Percentiles rank a stretch among this genome's conserved stretches.
Conservation (phyloP, 2,113 vertebrate species). For the Salvator merianae region DNA sequence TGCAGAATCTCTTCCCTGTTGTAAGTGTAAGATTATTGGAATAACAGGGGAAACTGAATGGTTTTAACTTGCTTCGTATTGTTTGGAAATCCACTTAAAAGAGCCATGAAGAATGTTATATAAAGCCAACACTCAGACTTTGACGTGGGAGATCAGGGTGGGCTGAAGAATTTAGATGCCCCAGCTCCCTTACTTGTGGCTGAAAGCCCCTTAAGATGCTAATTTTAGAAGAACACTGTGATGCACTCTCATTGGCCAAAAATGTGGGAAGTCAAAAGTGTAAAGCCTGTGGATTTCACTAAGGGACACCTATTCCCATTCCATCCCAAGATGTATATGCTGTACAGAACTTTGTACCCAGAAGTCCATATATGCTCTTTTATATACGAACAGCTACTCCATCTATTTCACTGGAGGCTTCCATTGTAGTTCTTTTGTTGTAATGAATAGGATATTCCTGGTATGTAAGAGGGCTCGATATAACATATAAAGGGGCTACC, state of each 20-base stretch:
- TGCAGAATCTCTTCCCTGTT: conserved; percentile 77
- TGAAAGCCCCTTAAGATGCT: neutral
- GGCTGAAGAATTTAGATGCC: neutral
- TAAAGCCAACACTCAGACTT: neutral
- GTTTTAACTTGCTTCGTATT: conserved; percentile 23
- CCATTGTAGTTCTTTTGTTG: neutral
- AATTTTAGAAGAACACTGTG: neutral
- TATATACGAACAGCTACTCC: no score
- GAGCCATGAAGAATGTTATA: neutral
- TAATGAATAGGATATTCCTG: neutral
- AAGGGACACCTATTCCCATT: neutral
- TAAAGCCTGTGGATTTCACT: neutral
- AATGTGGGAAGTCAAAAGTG: neutral
- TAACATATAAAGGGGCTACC: no score
- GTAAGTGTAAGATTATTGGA: conserved; percentile 66
- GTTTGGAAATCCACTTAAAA: conserved; percentile 24
- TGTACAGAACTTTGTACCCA: neutral
- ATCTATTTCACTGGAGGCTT: neutral
- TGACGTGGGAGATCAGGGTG: neutral
- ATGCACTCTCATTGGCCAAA: no score
- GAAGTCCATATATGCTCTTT: neutral
- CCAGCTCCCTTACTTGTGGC: neutral
- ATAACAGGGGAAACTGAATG: neutral
- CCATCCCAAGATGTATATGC: neutral
- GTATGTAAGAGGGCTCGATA: neutral